Conservation (phyloP, 2,113 vertebrate species). For the Mus musculus region DNA sequence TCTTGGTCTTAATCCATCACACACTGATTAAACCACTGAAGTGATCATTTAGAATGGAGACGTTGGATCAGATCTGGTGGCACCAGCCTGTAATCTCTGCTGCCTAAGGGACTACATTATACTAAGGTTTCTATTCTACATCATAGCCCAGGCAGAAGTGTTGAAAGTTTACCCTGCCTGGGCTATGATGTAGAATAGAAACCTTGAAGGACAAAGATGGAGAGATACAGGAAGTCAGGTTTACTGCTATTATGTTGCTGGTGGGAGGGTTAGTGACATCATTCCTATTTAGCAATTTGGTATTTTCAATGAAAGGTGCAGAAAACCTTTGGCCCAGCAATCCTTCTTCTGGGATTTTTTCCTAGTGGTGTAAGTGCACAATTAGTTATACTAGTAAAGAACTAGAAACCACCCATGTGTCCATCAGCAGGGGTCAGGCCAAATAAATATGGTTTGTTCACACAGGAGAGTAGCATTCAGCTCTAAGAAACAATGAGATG, state of each 20-base stretch:
- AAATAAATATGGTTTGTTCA: neutral
- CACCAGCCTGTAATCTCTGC: neutral
- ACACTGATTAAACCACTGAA: neutral
- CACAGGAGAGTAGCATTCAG: neutral
- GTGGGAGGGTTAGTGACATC: too few relatives aligned
- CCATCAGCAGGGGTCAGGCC: neutral
- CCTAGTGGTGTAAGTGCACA: neutral
- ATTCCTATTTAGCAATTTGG: neutral
- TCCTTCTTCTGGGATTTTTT: neutral
- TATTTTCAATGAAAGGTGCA: neutral
- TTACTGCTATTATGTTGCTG: neutral
- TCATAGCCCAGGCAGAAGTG: neutral
- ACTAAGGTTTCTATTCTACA: too few relatives aligned
- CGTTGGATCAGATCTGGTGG: neutral
- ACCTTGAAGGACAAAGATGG: neutral
- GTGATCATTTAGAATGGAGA: neutral
- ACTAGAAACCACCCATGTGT: constrained; percentile 14
- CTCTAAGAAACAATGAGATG: neutral
- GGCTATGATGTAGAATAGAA: neutral
- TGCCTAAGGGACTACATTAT: neutral
- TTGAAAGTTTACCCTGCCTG: neutral
- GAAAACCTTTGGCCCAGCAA: neutral
- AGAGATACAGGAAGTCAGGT: neutral
- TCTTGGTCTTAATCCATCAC: neutral
- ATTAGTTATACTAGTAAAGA: constrained; percentile 28